phyloP scores from a whole-genome alignment of 2,797 vertebrate genomes.

The Eptatretus atami region DNA sequence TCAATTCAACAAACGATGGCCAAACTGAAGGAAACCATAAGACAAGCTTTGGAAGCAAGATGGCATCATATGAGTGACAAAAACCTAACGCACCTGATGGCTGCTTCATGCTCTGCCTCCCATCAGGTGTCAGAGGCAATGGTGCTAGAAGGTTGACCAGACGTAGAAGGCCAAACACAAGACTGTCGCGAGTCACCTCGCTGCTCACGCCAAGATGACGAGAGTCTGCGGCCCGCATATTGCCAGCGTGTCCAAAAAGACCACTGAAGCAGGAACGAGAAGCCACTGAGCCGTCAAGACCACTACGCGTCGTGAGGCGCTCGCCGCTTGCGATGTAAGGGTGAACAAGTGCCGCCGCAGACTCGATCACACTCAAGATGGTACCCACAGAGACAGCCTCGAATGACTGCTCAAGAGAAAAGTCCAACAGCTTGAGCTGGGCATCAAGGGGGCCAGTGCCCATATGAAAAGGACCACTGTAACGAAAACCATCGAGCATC shows the following conservation, averaged over 20 bases:
- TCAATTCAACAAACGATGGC: too few relatives aligned
- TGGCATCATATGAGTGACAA: too few relatives aligned
- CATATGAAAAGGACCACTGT: constrained; percentile 69
- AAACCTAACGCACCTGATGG: too few relatives aligned
- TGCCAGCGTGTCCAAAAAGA: constrained; percentile 66
- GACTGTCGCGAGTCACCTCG: constrained; percentile 77
- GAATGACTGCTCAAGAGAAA: constrained; percentile 85
- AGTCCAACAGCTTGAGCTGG: constrained; percentile 85
- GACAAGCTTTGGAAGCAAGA: too few relatives aligned
- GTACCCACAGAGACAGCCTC: constrained; percentile 76
- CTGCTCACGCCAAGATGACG: constrained; percentile 44
- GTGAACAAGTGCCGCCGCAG: constrained; percentile 79
- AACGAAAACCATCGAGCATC: neutral
- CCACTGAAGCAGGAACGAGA: constrained; percentile 91
- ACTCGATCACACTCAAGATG: constrained; percentile 80
- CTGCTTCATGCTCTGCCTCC: constrained; percentile 31
- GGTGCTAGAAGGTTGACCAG: constrained; percentile 77
- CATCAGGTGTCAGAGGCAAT: constrained; percentile 58
- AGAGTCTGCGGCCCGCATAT: constrained; percentile 75
- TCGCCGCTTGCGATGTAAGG: constrained; percentile 94
- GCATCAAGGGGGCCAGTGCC: constrained; percentile 83
- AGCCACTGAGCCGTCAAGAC: constrained; percentile 73
- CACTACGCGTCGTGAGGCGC: constrained; percentile 76
- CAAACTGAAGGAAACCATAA: too few relatives aligned
- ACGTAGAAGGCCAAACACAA: constrained; percentile 91